Conservation (phyloP, 2,113 vertebrate genomes). For the Saccopteryx bilineata region DNA sequence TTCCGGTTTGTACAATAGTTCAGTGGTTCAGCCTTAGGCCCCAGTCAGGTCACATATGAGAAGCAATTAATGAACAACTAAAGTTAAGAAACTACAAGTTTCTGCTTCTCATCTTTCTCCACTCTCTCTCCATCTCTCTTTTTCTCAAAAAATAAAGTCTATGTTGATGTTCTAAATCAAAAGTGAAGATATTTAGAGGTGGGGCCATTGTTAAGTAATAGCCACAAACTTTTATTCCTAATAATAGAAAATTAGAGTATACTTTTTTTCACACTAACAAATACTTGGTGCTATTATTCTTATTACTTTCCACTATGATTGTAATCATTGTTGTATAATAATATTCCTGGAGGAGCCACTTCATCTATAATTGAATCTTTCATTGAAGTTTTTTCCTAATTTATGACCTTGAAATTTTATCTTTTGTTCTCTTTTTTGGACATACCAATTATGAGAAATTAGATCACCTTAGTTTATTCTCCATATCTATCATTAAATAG, state of each 20-base stretch:
- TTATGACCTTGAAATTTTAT: not conserved
- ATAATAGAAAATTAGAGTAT: not conserved
- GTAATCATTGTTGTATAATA: not conserved
- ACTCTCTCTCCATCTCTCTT: no score
- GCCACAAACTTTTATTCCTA: not conserved
- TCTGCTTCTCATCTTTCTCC: no score
- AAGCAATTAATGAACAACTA: no score
- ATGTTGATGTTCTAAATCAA: not conserved
- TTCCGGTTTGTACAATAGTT: no score
- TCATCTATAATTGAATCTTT: not conserved
- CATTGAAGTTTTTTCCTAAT: not conserved
- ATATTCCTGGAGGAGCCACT: not conserved
- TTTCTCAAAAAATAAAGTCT: no score
- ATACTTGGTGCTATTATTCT: not conserved
- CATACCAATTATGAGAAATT: not conserved
- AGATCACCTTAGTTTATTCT: not conserved
- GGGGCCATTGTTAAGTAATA: not conserved
- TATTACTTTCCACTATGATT: not conserved
- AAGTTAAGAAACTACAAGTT: no score
- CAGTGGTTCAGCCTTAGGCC: no score
- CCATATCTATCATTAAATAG: not conserved
- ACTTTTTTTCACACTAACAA: not conserved
- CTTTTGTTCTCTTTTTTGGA: not conserved
- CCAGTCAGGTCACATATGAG: no score
- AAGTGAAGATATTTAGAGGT: not conserved